Percentiles rank a stretch among this genome's conserved stretches.
These are phyloP conservation scores for Holacanthella duospinosa DNA, from an alignment of 2,888 invertebrate species.

Conservation along the genomic window DNA sequence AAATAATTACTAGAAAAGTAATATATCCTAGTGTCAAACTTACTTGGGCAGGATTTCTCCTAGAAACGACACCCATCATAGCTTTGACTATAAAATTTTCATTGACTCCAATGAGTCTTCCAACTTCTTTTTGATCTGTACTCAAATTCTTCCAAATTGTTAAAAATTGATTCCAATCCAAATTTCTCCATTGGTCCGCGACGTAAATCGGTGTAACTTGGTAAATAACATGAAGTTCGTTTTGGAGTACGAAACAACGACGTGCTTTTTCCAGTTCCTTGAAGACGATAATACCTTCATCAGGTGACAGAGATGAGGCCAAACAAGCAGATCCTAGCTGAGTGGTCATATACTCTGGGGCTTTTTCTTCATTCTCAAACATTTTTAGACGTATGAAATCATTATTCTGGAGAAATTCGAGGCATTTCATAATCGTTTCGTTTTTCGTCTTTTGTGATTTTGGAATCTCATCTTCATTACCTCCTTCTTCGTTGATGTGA, in stretches of 20 bases:
- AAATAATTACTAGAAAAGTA: too few species aligned
- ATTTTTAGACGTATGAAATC: constrained; percentile 56
- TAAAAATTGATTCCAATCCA: constrained; percentile 58
- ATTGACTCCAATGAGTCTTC: constrained; percentile 74
- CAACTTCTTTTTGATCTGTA: constrained; percentile 71
- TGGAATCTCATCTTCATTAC: constrained; percentile 38
- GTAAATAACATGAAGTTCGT: constrained; percentile 89
- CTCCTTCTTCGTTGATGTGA: constrained; percentile 41
- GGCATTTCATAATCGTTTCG: constrained; percentile 45
- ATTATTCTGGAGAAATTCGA: constrained; percentile 63
- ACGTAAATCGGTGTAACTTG: constrained; percentile 81
- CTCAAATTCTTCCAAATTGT: constrained; percentile 72
- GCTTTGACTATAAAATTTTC: constrained; percentile 74
- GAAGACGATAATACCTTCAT: constrained; percentile 79
- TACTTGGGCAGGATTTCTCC: constrained; percentile 50
- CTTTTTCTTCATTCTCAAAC: constrained; percentile 20
- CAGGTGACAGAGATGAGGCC: constrained; percentile 85
- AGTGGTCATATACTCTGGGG: constrained; percentile 57
- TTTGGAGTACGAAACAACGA: constrained; percentile 80
- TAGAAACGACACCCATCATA: constrained; percentile 55
- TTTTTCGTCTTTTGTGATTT: constrained; percentile 19
- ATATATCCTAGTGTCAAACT: too few species aligned
- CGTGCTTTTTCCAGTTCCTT: constrained; percentile 81
- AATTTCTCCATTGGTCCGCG: constrained; percentile 62
- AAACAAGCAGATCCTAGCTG: constrained; percentile 85